Conservation (phyloP, 2,113 vertebrate genomes). For the Triplophysa dalaica region DNA sequence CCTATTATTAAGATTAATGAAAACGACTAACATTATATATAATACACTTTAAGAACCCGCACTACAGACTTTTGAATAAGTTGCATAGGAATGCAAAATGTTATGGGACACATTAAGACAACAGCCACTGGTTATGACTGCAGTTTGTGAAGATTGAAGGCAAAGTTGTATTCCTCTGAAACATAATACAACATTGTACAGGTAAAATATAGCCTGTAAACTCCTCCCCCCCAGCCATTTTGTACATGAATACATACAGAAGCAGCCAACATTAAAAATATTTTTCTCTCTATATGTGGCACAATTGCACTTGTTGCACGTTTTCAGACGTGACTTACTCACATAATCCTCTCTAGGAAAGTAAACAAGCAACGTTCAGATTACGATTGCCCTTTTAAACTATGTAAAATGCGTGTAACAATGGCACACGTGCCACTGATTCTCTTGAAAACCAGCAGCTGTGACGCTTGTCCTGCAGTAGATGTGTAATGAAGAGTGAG, state of each 20-base stretch:
- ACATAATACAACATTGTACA: conserved; percentile 19
- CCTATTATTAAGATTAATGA: background rate
- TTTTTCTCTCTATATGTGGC: conserved; percentile 15
- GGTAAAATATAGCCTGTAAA: conserved; percentile 16
- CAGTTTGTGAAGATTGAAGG: background rate
- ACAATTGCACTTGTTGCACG: conserved; percentile 28
- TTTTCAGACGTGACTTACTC: conserved; percentile 1
- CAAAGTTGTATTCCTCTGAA: background rate
- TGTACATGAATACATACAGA: conserved; percentile 17
- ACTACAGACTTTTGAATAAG: too few relatives aligned
- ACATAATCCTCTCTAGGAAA: conserved; percentile 12
- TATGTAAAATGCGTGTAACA: background rate
- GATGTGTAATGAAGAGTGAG: background rate
- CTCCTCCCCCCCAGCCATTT: background rate
- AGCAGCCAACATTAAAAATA: conserved; percentile 3
- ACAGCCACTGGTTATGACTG: conserved; percentile 25
- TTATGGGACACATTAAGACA: conserved; percentile 32
- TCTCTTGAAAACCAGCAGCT: background rate
- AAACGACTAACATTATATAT: background rate
- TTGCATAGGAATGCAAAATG: conserved; percentile 8
- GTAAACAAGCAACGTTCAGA: conserved; percentile 12
- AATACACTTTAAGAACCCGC: background rate
- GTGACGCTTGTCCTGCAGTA: background rate
- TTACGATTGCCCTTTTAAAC: conserved; percentile 30
- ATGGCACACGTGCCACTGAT: conserved; percentile 25